Evolutionary conservation across 1,140 invertebrate species (phyloP).

Genomic region (Acromyrmex echinatior): DNA sequence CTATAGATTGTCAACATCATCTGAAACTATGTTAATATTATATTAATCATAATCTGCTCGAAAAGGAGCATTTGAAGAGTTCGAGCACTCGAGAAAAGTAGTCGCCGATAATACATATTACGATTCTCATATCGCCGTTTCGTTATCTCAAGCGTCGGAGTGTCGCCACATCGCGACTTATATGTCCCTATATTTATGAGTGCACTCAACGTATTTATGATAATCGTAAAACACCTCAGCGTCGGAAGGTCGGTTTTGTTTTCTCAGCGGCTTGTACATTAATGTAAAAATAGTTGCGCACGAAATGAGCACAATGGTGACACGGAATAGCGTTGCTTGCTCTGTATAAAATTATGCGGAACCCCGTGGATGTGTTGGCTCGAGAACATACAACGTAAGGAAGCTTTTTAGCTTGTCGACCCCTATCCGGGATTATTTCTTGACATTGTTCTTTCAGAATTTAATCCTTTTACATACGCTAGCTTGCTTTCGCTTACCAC

Average conservation of each 20-base stretch:
- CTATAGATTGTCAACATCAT: neutral
- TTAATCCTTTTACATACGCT: neutral
- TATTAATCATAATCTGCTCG: neutral
- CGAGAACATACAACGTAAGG: conserved; percentile 17
- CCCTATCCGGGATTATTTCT: conserved; percentile 25
- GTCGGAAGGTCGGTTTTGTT: too few relatives aligned
- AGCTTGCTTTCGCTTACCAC: neutral
- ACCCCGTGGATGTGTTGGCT: conserved; percentile 3
- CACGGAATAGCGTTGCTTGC: conserved; percentile 15
- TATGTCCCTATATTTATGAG: conserved; percentile 24
- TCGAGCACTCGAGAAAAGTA: neutral
- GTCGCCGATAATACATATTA: conserved; percentile 1
- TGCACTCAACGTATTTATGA: conserved; percentile 52
- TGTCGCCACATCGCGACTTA: conserved; percentile 7
- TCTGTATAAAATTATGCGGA: conserved; percentile 52
- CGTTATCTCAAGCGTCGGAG: neutral
- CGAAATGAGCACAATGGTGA: conserved; percentile 26
- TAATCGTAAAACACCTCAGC: conserved; percentile 54
- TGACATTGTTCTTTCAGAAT: neutral
- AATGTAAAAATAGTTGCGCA: conserved; percentile 58
- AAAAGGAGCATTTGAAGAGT: neutral
- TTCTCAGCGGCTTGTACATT: conserved; percentile 28
- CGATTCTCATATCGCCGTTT: neutral
- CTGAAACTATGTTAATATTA: neutral
- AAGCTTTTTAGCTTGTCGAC: conserved; percentile 47